A percentile compares a stretch with the other conserved stretches of the same genome.
Conservation (phyloP, 2,113 vertebrate genomes). For the Sakesphorus luctuosus region DNA sequence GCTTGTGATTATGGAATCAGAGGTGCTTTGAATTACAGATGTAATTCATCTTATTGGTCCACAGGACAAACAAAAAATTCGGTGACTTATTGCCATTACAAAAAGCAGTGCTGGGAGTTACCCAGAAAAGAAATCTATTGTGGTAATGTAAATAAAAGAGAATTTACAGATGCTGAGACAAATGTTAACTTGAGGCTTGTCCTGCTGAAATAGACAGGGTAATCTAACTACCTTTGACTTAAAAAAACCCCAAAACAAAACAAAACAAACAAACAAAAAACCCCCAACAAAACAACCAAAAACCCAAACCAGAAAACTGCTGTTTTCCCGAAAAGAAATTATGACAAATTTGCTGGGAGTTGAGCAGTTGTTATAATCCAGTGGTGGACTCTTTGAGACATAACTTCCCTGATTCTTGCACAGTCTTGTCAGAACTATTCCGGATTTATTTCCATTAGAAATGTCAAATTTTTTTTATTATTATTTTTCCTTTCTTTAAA, state of each 20-base stretch:
- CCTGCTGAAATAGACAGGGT: neutral
- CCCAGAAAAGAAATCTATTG: neutral
- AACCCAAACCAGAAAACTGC: neutral
- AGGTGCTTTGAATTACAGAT: neutral
- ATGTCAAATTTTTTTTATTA: neutral
- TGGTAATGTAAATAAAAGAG: neutral
- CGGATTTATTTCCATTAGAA: neutral
- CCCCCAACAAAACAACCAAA: no score
- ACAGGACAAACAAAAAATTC: neutral
- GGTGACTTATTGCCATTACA: neutral
- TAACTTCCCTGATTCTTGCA: neutral
- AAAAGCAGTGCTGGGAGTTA: neutral
- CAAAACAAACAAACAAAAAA: no score
- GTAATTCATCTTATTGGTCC: neutral
- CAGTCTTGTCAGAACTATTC: neutral
- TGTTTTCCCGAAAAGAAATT: neutral
- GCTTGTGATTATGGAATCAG: neutral
- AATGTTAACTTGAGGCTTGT: neutral
- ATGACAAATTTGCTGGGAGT: neutral
- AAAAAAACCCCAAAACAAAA: neutral
- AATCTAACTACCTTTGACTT: neutral
- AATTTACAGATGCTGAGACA: neutral
- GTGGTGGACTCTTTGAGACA: neutral
- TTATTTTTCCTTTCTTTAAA: neutral
- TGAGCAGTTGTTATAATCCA: neutral